phyloP scores from a whole-genome alignment of 2,797 vertebrate genomes.

The Melanotaenia parkinsoni region DNA sequence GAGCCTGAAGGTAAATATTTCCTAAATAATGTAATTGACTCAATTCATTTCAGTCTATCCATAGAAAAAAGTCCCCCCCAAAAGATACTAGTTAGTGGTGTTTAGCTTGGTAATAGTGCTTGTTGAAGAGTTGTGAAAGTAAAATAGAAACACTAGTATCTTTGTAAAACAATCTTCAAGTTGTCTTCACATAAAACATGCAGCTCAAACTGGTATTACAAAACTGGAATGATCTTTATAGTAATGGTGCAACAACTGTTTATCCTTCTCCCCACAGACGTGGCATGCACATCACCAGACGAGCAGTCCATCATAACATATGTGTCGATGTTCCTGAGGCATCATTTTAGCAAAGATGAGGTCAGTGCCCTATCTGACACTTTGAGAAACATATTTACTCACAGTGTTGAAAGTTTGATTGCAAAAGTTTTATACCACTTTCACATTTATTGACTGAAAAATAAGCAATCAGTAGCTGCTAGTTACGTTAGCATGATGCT shows the following conservation, averaged over 20 bases:
- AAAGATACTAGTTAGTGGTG: background rate
- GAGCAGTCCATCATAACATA: slow-evolving; percentile 94
- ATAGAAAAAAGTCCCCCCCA: background rate
- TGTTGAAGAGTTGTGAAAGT: background rate
- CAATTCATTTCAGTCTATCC: background rate
- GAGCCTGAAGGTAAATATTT: slow-evolving; percentile 88
- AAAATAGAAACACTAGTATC: background rate
- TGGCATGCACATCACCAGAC: slow-evolving; percentile 85
- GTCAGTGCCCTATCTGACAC: slow-evolving; percentile 70
- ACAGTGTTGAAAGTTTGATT: background rate
- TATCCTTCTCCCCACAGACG: slow-evolving; percentile 73
- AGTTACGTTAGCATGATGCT: too few species aligned
- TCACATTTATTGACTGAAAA: too few species aligned
- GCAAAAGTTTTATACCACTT: too few species aligned
- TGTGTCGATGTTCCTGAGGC: slow-evolving; percentile 89
- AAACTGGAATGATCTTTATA: background rate
- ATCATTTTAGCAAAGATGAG: slow-evolving; percentile 81
- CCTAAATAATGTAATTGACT: background rate
- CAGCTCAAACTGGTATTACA: background rate
- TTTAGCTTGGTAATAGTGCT: background rate
- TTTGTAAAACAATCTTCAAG: background rate
- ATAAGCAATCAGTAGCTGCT: too few species aligned
- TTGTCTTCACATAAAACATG: background rate
- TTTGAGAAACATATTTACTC: background rate
- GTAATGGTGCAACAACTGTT: background rate